These are phyloP conservation scores for Bagarius yarrelli DNA, from an alignment of 2,113 vertebrate genomes.

Conservation along the genomic window DNA sequence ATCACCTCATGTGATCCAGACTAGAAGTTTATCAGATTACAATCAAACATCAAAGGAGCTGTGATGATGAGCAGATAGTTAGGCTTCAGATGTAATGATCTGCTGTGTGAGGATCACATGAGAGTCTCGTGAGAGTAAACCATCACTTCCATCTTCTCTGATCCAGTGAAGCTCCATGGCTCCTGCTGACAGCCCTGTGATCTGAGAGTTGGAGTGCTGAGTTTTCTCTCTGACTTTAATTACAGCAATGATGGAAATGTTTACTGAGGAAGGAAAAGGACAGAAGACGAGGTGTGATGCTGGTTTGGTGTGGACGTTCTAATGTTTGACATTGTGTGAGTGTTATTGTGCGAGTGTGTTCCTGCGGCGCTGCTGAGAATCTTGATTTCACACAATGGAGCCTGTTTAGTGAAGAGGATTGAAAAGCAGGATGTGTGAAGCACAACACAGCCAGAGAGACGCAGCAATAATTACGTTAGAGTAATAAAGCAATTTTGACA, in stretches of 20 bases:
- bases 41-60: no score
- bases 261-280: slow-evolving; percentile 8
- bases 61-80: slow-evolving; percentile 1
- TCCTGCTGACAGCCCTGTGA: background rate
- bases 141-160: slow-evolving; percentile 61
- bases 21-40: no score
- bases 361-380: slow-evolving; percentile 44
- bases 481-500: slow-evolving; percentile 76
- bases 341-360: slow-evolving; percentile 39
- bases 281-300: background rate
- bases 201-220: slow-evolving; percentile 18
- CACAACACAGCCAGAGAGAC: slow-evolving; percentile 59
- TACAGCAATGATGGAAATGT: slow-evolving; percentile 48
- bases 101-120: slow-evolving; percentile 58
- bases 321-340: background rate
- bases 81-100: slow-evolving; percentile 61
- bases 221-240: slow-evolving; percentile 30
- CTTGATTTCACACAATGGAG: slow-evolving; percentile 44
- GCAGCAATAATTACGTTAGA: slow-evolving; percentile 69
- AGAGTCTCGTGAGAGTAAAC: slow-evolving; percentile 59
- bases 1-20: no score
- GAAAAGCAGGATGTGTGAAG: slow-evolving; percentile 57
- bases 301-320: background rate
- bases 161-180: slow-evolving; percentile 42
- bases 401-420: slow-evolving; percentile 57